Conservation (phyloP, 2,113 vertebrate species). For the Nycticorax nycticorax region DNA sequence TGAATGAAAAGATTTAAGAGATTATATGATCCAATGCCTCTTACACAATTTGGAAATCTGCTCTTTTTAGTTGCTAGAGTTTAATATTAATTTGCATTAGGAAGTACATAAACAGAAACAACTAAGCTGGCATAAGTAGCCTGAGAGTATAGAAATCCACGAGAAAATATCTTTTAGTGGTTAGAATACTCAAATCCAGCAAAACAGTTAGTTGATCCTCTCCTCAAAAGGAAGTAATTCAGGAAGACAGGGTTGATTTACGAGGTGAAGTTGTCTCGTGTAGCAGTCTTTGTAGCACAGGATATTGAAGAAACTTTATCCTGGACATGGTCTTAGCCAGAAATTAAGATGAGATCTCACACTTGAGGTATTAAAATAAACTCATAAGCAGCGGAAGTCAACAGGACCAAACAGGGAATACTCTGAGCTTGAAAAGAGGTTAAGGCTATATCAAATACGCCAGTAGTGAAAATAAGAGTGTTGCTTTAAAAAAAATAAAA, state of each 20-base stretch:
- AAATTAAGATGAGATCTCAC: slow-evolving; percentile 13
- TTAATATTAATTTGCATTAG: neutral
- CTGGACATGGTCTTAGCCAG: neutral
- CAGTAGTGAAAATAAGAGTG: neutral
- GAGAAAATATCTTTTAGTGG: neutral
- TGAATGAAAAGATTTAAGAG: neutral
- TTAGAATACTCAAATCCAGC: neutral
- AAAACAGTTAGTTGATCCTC: neutral
- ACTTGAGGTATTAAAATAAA: slow-evolving; percentile 17
- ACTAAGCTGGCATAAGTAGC: neutral
- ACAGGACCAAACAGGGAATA: neutral
- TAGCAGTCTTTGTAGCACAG: neutral
- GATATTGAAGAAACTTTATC: slow-evolving; percentile 38
- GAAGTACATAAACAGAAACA: neutral
- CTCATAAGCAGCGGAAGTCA: neutral
- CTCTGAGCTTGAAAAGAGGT: neutral
- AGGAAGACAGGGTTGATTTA: neutral
- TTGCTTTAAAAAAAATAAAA: neutral
- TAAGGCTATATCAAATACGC: neutral
- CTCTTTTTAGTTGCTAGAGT: neutral
- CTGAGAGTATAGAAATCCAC: neutral
- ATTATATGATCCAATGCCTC: neutral
- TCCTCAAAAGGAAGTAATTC: neutral
- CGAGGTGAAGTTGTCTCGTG: neutral
- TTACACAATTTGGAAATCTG: neutral